Evolutionary conservation across 2,113 vertebrate species (phyloP), one percentile per base, ranked within the genome.

Genomic region (Thinocorus orbignyianus): DNA sequence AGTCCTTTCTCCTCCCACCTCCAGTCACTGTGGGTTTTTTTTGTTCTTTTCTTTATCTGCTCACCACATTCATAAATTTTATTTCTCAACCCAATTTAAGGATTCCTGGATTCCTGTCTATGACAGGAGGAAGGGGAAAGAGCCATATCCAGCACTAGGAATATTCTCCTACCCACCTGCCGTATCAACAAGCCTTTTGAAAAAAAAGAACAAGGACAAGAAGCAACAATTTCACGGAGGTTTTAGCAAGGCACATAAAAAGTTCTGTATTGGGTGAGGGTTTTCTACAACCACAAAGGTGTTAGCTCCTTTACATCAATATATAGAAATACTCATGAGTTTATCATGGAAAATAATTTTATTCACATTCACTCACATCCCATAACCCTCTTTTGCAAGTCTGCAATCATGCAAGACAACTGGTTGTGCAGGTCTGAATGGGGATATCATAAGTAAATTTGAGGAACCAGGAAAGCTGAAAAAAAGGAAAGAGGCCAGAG

Each of bases 361-460:
- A 28, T 86, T 88, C 11, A 17, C 7, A 4, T 77, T 90, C 72
- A 46, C 39, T 76, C n/a, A 37, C 12, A 73, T 83, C 19, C n/a
- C 0, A 1, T 61, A 80, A 66, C 15, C 17, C 23, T 81, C 62
- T 78, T 69, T 30, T 35, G 20, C 0, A 0, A 35, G 33, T 48
- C 33, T 94, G 41, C 20, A 69, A 8, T 49, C 19, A 46, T 51
- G 86, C 54, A 44, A 49, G 49, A 61, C 62, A 70, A 48, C 16
- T 17, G 52, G 25, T 58, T 83, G 76, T 37, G 58, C 44, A 51
- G 41, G 55, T 88, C 20, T 71, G n/a, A 86, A 73, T 33, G 46
- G 46, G 13, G 88, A 77, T 82, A 61, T 72, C 71, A 1, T 18
- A 77, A 54, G 11, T 60, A 62, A 64, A 52, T 87, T 31, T 78